Base-by-base conservation (phyloP, 35 echinoderm and acorn worm species). In the Chiridota heheva region DNA sequence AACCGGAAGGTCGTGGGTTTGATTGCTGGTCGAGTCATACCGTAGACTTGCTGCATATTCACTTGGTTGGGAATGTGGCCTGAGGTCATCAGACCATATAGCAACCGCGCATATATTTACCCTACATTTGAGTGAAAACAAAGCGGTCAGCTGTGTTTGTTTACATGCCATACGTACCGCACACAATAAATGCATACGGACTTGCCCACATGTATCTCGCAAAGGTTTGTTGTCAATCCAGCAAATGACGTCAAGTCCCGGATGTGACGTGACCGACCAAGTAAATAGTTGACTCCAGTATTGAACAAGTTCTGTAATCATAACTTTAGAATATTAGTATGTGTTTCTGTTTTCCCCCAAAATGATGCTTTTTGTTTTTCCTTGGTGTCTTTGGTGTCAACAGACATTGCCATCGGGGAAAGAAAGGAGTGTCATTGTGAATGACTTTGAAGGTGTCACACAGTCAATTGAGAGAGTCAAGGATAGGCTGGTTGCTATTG, bases 401-500 rank as follows among this genome's bases (percentile, higher is more conserved):
- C 78, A 90, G 89, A 69, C 51, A 47, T 46, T 36, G 7, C 46
- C 69, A 44, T 62, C 73, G 20, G 65, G 89, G 69, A 73, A 42
- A 20, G 70, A 89, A 44, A 61, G 86, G 63, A 83, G 86, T 79
- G 91, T 89, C 16, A 63, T 36, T 1, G 47, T 49, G 12, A 40
- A 39, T 36, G 91, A 94, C 65, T 60, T 94, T 40, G 73, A 73
- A 49, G 91, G 81, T 20, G 63, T 75, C 38, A 31, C 60, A 6
- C 62, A 72, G 33, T 34, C 72, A 18, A 90, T 96, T 56, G 80
- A 63, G 15, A 77, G 86, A 55, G 46, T 87, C 82, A 70, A 40
- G 44, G 78, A 90, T 30, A 53, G 81, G 43, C 76, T 96, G 36
- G 92, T 86, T 36, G 92, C 92, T 32, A 59, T 96, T 77, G 92